phyloP scores from a whole-genome alignment of 2,888 invertebrate genomes.

The Thereva nobilitata region DNA sequence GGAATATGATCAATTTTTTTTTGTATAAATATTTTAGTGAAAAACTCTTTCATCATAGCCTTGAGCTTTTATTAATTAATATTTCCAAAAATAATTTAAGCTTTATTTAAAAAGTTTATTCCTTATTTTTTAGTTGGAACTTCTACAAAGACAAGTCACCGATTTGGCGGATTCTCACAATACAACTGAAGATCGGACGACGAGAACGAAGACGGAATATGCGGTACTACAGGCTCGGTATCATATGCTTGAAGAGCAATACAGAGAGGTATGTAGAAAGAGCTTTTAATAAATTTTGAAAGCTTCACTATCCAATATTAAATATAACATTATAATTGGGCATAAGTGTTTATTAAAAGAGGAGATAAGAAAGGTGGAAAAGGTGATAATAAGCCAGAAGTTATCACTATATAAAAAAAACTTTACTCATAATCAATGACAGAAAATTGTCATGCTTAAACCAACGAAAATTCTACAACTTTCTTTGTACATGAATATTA shows the following conservation, averaged over 20 bases:
- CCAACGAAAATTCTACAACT: too few species aligned
- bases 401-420: too few species aligned
- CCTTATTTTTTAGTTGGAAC: slow-evolving; percentile 73
- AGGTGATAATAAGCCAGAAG: too few species aligned
- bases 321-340: too few species aligned
- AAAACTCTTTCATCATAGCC: slow-evolving; percentile 39
- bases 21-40: slow-evolving; percentile 19
- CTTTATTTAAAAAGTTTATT: slow-evolving; percentile 31
- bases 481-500: too few species aligned
- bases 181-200: slow-evolving; percentile 85
- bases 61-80: slow-evolving; percentile 43
- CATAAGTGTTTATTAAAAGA: too few species aligned
- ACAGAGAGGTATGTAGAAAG: slow-evolving; percentile 64
- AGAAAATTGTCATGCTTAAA: too few species aligned
- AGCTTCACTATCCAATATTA: too few species aligned
- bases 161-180: slow-evolving; percentile 86
- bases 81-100: background rate
- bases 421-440: too few species aligned
- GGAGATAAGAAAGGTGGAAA: too few species aligned
- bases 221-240: slow-evolving; percentile 87
- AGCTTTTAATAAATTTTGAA: too few species aligned
- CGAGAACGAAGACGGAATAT: slow-evolving; percentile 89
- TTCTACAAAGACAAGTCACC: slow-evolving; percentile 90
- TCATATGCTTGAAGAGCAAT: slow-evolving; percentile 84
- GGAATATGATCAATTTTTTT: slow-evolving; percentile 14